A percentile compares a stretch with the other conserved stretches of the same genome.
Evolutionary conservation across 2,888 invertebrate genomes (phyloP).

Genomic region (Spicauda simplicius): DNA sequence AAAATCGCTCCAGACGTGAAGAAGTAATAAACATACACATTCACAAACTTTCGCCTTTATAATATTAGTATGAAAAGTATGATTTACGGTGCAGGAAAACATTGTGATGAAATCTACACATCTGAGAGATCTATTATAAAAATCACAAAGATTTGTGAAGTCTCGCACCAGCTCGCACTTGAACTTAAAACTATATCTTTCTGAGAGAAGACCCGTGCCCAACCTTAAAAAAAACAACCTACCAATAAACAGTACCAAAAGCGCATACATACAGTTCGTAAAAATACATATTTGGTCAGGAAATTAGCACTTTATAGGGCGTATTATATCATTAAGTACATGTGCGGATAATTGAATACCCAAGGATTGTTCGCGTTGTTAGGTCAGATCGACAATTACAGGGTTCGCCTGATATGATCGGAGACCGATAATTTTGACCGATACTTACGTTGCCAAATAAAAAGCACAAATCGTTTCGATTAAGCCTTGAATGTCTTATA

Average conservation of each 20-base stretch:
- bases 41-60: too few relatives aligned
- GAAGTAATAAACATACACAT: too few relatives aligned
- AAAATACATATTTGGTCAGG: conserved; percentile 23
- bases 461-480: conserved; percentile 5
- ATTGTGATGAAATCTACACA: too few relatives aligned
- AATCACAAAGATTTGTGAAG: too few relatives aligned
- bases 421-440: conserved; percentile 26
- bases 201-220: too few relatives aligned
- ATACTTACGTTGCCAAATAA: conserved; percentile 8
- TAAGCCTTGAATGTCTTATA: background rate
- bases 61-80: too few relatives aligned
- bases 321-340: conserved; percentile 17
- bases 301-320: conserved; percentile 26
- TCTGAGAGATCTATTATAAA: too few relatives aligned
- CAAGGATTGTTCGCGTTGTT: conserved; percentile 24
- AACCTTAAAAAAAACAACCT: too few relatives aligned
- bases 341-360: conserved; percentile 33
- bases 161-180: too few relatives aligned
- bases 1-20: too few relatives aligned
- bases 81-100: too few relatives aligned
- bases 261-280: background rate
- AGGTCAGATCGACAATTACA: conserved; percentile 33
- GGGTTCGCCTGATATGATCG: conserved; percentile 26
- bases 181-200: too few relatives aligned
- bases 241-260: background rate